These are phyloP conservation scores for Saguinus midas DNA, from an alignment of 2,113 vertebrate genomes.

Conservation along the genomic window DNA sequence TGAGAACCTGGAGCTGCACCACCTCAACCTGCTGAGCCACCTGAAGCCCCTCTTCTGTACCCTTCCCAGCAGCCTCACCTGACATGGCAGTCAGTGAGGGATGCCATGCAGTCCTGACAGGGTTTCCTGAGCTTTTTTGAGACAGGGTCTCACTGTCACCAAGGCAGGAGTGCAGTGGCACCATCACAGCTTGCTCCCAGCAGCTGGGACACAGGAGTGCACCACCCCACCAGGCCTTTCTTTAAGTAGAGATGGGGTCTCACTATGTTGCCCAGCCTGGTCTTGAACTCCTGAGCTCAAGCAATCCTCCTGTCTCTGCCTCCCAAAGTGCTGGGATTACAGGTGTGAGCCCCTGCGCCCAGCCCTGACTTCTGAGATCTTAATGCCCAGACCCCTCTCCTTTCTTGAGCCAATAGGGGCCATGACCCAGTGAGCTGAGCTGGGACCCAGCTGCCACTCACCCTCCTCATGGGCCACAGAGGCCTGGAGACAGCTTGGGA, in stretches of 20 bases:
- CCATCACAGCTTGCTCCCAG: too few species aligned
- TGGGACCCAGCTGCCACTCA: constrained; percentile 6
- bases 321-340: not conserved
- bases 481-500: constrained; percentile 82
- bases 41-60: not conserved
- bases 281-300: not conserved
- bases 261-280: not conserved
- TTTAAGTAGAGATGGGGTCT: not conserved
- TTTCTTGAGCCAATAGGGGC: not conserved
- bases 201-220: too few species aligned
- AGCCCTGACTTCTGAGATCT: not conserved
- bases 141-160: too few species aligned
- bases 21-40: accelerated
- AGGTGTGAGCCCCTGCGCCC: not conserved
- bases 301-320: not conserved
- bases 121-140: not conserved
- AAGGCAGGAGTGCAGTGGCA: too few species aligned
- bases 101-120: accelerated
- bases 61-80: too few species aligned
- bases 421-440: not conserved
- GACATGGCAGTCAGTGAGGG: not conserved
- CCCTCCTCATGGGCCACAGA: constrained; percentile 83
- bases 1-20: not conserved
- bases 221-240: too few species aligned
- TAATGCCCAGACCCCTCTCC: not conserved